A percentile compares a stretch with the other conserved stretches of the same genome.
Evolutionary conservation across 2,888 invertebrate genomes (phyloP).

Genomic region (Dasypolia templi): DNA sequence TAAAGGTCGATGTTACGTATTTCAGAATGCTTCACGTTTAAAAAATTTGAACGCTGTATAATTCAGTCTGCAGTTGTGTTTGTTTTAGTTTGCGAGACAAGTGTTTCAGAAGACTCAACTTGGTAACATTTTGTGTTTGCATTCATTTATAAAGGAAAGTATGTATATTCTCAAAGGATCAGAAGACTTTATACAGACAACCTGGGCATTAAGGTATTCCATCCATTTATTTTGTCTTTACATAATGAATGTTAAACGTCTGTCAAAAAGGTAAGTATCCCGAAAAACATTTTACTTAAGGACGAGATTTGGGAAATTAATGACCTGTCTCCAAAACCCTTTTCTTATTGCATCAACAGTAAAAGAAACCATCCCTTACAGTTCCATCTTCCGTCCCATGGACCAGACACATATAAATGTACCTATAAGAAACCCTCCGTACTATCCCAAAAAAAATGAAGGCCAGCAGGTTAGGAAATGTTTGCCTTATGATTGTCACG

Average conservation of each 20-base stretch:
- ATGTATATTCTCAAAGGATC: not conserved
- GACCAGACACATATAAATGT: conserved; percentile 4
- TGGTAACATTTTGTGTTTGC: not conserved
- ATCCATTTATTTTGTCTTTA: not conserved
- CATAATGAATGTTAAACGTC: not conserved
- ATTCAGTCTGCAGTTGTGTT: too few species aligned
- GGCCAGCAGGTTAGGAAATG: conserved; percentile 25
- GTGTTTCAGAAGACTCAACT: not conserved
- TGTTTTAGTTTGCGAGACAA: not conserved
- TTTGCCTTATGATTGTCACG: conserved; percentile 33
- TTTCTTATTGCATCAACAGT: conserved; percentile 16
- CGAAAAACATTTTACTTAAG: not conserved
- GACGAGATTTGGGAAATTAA: conserved; percentile 11
- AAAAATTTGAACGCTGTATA: conserved; percentile 23
- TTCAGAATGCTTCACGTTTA: conserved; percentile 17
- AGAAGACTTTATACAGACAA: not conserved
- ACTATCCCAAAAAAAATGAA: conserved; percentile 38
- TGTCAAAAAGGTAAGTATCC: not conserved
- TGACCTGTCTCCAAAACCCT: not conserved
- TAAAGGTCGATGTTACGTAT: conserved; percentile 57
- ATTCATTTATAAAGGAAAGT: not conserved
- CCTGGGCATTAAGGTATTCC: not conserved
- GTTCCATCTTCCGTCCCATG: not conserved
- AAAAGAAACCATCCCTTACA: not conserved
- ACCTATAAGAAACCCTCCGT: not conserved